Evolutionary conservation across 1,140 invertebrate species (phyloP).

Genomic region (Cherax quadricarinatus): DNA sequence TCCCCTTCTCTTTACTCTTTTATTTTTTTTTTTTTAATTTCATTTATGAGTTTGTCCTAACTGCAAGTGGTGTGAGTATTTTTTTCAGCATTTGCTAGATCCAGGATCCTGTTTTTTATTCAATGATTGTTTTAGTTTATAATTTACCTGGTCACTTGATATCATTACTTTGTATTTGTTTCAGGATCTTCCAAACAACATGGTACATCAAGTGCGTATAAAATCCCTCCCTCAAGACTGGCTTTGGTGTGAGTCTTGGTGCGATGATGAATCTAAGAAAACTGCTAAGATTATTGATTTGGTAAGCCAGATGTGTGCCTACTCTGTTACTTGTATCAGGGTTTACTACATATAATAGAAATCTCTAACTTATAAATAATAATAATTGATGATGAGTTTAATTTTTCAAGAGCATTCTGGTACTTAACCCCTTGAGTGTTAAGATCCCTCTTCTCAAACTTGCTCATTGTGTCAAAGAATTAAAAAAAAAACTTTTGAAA

Average conservation of each 20-base stretch:
- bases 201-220: constrained; percentile 99
- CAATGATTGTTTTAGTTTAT: background rate
- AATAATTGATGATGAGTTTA: no score
- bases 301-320: constrained; percentile 78
- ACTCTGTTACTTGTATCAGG: background rate
- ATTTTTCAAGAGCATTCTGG: background rate
- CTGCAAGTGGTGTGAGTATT: no score
- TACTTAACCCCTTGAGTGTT: no score
- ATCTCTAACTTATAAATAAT: no score
- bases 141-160: background rate
- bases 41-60: no score
- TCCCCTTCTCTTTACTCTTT: no score
- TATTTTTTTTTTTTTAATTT: no score
- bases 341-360: no score
- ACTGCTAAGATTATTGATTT: constrained; percentile 99
- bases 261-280: constrained; percentile 91
- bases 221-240: constrained; percentile 99
- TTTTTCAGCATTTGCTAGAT: no score
- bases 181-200: constrained; percentile 93
- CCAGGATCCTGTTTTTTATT: background rate
- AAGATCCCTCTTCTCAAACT: no score
- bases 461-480: no score
- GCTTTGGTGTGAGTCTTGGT: constrained; percentile 99
- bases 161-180: constrained; percentile 48
- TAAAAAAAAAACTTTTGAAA: no score